Percentiles rank a stretch among this genome's conserved stretches.
Evolutionary conservation across 2,113 vertebrate genomes (phyloP).

Genomic region (Barnardius zonarius): DNA sequence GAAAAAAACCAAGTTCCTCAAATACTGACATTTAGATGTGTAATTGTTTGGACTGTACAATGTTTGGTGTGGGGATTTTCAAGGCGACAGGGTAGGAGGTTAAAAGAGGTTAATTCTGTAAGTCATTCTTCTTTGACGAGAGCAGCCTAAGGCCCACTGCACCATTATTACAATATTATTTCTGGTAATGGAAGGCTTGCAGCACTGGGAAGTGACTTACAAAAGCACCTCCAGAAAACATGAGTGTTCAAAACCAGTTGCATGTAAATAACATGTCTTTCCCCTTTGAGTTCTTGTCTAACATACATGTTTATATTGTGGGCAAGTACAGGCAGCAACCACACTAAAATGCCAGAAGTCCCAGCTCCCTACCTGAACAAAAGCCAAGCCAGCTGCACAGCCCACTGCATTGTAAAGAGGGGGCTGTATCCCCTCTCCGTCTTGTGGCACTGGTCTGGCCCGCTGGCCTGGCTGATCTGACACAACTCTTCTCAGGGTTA

Average conservation of each 20-base stretch:
- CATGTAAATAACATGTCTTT: background rate
- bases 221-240: background rate
- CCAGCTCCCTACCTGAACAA: background rate
- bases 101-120: background rate
- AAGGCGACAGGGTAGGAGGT: background rate
- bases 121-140: background rate
- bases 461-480: background rate
- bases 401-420: background rate
- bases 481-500: background rate
- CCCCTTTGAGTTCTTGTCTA: background rate
- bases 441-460: background rate
- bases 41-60: background rate
- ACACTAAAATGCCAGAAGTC: background rate
- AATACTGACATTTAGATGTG: background rate
- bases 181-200: background rate
- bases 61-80: background rate
- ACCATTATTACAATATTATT: background rate
- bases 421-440: background rate
- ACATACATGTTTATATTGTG: background rate
- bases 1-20: background rate
- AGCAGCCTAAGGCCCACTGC: background rate
- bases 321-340: background rate
- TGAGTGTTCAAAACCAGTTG: background rate
- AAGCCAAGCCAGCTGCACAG: fast-evolving
- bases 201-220: background rate